Percentiles rank a stretch among this genome's conserved stretches.
Evolutionary conservation across 2,113 vertebrate species (phyloP).

Genomic region (Osmerus eperlanus): DNA sequence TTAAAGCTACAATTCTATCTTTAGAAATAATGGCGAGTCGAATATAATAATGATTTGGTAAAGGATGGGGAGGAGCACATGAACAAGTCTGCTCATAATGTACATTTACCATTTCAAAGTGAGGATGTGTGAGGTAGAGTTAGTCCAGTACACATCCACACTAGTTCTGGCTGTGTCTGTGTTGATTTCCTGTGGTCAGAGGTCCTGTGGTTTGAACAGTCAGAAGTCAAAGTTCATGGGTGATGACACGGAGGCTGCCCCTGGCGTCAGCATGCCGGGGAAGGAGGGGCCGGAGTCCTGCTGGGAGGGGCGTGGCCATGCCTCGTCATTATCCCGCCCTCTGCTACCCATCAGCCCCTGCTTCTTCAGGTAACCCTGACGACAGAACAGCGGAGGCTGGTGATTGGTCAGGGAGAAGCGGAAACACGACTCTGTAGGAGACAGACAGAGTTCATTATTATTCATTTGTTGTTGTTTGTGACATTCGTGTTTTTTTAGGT

Average conservation of each 20-base stretch:
- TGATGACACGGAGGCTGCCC: constrained; percentile 64
- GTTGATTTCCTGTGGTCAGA: constrained; percentile 14
- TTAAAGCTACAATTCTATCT: not conserved
- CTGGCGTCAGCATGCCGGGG: constrained; percentile 40
- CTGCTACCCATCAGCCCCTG: constrained; percentile 72
- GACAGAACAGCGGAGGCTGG: constrained; percentile 85
- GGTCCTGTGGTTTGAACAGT: constrained; percentile 37
- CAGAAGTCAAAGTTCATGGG: constrained; percentile 78
- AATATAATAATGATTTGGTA: constrained; percentile 28
- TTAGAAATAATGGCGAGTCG: not conserved
- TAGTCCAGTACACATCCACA: too few relatives aligned
- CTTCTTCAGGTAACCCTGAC: constrained; percentile 78
- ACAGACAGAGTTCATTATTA: not conserved
- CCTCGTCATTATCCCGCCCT: constrained; percentile 46
- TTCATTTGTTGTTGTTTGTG: not conserved
- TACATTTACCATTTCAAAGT: too few relatives aligned
- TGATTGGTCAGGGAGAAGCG: constrained; percentile 80
- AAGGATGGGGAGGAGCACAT: too few relatives aligned
- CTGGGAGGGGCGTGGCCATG: constrained; percentile 48
- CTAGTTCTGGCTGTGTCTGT: too few relatives aligned
- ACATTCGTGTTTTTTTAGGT: not conserved
- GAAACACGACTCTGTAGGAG: constrained; percentile 79
- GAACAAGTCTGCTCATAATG: too few relatives aligned
- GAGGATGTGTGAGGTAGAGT: too few relatives aligned
- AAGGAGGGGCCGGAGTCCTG: constrained; percentile 24